Base-by-base conservation (phyloP, 1,140 invertebrate species). In the Drosophila prosaltans region DNA sequence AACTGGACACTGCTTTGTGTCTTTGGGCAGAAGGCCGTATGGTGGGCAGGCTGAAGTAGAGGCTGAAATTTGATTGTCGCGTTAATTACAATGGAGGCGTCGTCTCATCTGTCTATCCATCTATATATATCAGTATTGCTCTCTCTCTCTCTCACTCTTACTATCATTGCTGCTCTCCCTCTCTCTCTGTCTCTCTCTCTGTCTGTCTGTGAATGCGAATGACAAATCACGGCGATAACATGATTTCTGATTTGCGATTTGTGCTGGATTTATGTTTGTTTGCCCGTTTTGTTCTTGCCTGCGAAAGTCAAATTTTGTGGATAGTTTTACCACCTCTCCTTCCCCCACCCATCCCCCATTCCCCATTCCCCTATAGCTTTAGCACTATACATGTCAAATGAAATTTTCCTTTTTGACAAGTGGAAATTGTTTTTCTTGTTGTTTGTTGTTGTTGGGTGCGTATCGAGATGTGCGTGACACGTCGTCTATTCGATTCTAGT, bases 171-270 rank as follows among this genome's bases (percentile, higher is more conserved):
- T 36, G 32, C 6, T 36, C 4, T 24, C 24, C 16, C 16, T 61
- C 26, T 64, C 45, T 66, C 39, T 24, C 16, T 26, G 1, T n/a
- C 55, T 11, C 58, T n/a, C 21, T 51, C 36, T 10, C 9, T 40
- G 55, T 28, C 60, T 51, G 8, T 10, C 21, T 24, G 16, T 8
- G 16, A 48, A 48, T 48, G 16, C 72, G 51, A 45, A 61, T 86
- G 82, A 86, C 82, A 80, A 79, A 76, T 86, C 69, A 74, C 72
- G 65, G 55, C 65, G 65, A 76, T 79, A 78, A 83, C 67, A 77
- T 86, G 82, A 88, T 86, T 79, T 81, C 73, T 86, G 82, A 88
- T 86, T 79, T 81, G 79, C 79, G 82, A 84, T 85, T 70, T 58
- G 60, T 77, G 71, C 58, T 82, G 76, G 69, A 81, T 80, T 79